These are phyloP conservation scores for Rhynchophorus ferrugineus DNA, from an alignment of 1,140 invertebrate species.

Conservation along the genomic window DNA sequence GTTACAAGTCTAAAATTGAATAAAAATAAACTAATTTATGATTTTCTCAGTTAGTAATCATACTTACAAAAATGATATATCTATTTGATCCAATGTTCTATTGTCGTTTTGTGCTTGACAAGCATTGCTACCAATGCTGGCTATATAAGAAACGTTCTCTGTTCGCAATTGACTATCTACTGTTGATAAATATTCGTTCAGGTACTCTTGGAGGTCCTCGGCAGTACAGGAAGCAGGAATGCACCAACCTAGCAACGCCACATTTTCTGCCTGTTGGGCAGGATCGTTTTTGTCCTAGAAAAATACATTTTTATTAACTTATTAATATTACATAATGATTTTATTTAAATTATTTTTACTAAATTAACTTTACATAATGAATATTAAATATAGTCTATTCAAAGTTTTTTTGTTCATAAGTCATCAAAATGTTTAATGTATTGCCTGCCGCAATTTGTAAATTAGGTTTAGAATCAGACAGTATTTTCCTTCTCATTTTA, in stretches of 20 bases:
- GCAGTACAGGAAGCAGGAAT: conserved; percentile 44
- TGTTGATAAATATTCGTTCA: conserved; percentile 39
- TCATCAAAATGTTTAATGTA: too few relatives aligned
- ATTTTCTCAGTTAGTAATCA: conserved; percentile 1
- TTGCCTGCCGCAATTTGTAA: too few relatives aligned
- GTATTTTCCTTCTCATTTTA: too few relatives aligned
- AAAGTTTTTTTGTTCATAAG: too few relatives aligned
- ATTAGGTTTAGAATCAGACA: too few relatives aligned
- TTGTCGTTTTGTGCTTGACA: conserved; percentile 35
- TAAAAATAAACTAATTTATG: conserved; percentile 1
- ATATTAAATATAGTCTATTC: too few relatives aligned
- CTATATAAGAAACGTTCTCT: conserved; percentile 37
- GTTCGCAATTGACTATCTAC: conserved; percentile 40
- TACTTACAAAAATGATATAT: conserved; percentile 44
- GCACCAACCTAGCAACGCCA: conserved; percentile 46
- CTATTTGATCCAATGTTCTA: conserved; percentile 35
- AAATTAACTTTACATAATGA: too few relatives aligned
- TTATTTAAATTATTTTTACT: too few relatives aligned
- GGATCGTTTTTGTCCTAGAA: conserved; percentile 34
- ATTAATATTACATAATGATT: not conserved
- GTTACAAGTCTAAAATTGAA: conserved; percentile 27
- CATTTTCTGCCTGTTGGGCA: conserved; percentile 40
- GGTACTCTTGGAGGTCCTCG: conserved; percentile 39
- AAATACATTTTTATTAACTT: conserved; percentile 1
- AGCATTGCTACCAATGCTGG: conserved; percentile 32